A percentile compares a stretch with the other conserved stretches of the same genome.
These are phyloP conservation scores for Orbicella faveolata DNA, from an alignment of 64 coral and sea anemone species.

Conservation along the genomic window DNA sequence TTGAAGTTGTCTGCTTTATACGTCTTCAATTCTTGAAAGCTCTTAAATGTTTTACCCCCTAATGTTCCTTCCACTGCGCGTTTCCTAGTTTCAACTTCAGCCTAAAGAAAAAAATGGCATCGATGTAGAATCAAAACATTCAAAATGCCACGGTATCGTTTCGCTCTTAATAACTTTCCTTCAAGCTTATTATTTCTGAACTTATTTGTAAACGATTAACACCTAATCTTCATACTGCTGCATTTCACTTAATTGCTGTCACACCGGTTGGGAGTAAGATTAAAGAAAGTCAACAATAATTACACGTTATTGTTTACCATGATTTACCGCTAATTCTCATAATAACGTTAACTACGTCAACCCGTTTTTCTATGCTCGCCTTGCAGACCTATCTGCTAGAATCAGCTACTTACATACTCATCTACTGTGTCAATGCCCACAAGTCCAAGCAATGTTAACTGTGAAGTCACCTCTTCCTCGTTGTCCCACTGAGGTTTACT, in stretches of 20 bases:
- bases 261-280: too few species aligned
- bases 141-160: background rate
- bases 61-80: slow-evolving; percentile 31
- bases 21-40: slow-evolving; percentile 24
- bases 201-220: too few species aligned
- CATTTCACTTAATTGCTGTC: too few species aligned
- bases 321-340: too few species aligned
- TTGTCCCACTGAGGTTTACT: slow-evolving; percentile 6
- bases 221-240: too few species aligned
- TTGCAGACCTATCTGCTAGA: background rate
- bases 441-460: slow-evolving; percentile 66
- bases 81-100: slow-evolving; percentile 16
- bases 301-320: too few species aligned
- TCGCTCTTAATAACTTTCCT: too few species aligned
- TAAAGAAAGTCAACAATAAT: too few species aligned
- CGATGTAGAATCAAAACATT: background rate
- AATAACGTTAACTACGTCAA: too few species aligned
- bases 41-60: slow-evolving; percentile 19
- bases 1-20: slow-evolving; percentile 16
- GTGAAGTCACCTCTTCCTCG: slow-evolving; percentile 52
- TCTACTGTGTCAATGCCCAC: slow-evolving; percentile 76
- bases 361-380: background rate
- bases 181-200: too few species aligned
- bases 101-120: background rate
- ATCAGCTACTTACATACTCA: slow-evolving; percentile 7